Conservation (phyloP, 2,888 invertebrate species). For the Griposia aprilina region DNA sequence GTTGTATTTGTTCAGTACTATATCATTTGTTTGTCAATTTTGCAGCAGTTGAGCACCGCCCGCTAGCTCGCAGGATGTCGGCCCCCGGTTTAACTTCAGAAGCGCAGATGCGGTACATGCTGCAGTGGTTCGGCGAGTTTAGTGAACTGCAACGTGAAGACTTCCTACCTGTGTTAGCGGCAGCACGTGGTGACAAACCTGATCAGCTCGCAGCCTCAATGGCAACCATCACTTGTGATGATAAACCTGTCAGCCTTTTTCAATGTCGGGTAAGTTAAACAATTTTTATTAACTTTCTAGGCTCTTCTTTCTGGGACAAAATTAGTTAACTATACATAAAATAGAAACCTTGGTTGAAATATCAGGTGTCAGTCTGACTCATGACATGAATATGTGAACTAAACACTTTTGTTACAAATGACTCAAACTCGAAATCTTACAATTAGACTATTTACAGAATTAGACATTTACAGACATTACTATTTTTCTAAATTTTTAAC, state of each 20-base stretch:
- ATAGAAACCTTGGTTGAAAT: constrained; percentile 18
- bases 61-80: constrained; percentile 87
- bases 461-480: not conserved
- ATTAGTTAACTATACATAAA: constrained; percentile 2
- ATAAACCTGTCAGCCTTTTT: constrained; percentile 95
- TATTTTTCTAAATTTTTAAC: not conserved
- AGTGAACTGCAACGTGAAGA: constrained; percentile 96
- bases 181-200: constrained; percentile 91
- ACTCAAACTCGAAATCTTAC: constrained; percentile 23
- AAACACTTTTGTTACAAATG: constrained; percentile 4
- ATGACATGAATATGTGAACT: constrained; percentile 24
- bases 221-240: constrained; percentile 92
- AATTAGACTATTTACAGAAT: not conserved
- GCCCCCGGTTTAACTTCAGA: constrained; percentile 91
- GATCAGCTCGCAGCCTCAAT: constrained; percentile 94
- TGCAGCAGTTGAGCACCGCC: constrained; percentile 76
- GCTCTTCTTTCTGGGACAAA: no score
- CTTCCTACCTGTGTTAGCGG: constrained; percentile 94
- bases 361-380: constrained; percentile 35
- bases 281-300: constrained; percentile 5
- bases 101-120: constrained; percentile 94
- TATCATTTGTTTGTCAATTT: constrained; percentile 41
- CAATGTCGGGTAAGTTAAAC: constrained; percentile 93
- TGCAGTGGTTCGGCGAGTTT: constrained; percentile 97
- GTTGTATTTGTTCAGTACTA: constrained; percentile 10